phyloP scores from a whole-genome alignment of 2,888 invertebrate genomes.

The Pristionchus exspectatus region DNA sequence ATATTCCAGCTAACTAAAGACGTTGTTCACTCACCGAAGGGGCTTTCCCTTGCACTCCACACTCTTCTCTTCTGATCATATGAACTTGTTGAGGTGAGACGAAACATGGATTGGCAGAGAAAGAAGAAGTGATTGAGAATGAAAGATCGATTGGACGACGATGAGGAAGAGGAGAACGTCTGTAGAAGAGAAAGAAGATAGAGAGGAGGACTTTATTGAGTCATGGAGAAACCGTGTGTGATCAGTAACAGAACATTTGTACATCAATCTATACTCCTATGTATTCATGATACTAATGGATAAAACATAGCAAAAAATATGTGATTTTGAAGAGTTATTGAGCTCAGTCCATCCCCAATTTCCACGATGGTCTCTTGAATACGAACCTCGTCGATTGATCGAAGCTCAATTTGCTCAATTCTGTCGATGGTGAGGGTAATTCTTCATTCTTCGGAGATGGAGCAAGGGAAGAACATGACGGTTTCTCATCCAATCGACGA shows the following conservation, averaged over 20 bases:
- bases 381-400: conserved; percentile 6
- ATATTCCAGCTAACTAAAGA: neutral
- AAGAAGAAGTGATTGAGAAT: conserved; percentile 23
- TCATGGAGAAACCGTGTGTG: neutral
- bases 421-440: conserved; percentile 49
- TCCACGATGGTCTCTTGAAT: neutral
- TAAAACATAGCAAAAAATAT: neutral
- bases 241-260: neutral
- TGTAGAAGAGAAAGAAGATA: neutral
- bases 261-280: conserved; percentile 1
- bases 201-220: neutral
- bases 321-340: neutral
- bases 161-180: neutral
- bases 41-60: conserved; percentile 21
- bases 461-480: neutral
- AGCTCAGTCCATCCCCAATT: neutral
- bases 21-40: neutral
- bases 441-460: conserved; percentile 36
- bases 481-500: conserved; percentile 32
- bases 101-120: conserved; percentile 44
- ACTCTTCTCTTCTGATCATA: conserved; percentile 29
- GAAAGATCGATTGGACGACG: conserved; percentile 33
- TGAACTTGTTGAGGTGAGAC: conserved; percentile 18
- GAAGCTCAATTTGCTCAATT: conserved; percentile 50
- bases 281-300: neutral